These are phyloP conservation scores for Pelodiscus sinensis DNA, from an alignment of 2,113 vertebrate species.

Conservation along the genomic window DNA sequence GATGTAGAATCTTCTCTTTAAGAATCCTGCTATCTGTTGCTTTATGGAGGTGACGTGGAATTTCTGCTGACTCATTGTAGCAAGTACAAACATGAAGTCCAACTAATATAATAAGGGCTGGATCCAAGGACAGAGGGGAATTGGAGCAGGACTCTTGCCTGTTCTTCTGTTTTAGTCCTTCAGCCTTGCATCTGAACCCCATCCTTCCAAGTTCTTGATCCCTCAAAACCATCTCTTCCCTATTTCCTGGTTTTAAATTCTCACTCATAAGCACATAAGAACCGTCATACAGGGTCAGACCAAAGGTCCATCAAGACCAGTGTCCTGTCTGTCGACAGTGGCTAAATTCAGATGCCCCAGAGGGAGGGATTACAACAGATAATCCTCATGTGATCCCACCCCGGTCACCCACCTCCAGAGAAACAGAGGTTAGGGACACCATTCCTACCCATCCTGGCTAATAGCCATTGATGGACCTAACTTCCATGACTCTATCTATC, in stretches of 20 bases:
- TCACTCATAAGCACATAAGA: fast-evolving
- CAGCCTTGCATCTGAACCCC: neutral
- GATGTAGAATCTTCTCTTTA: neutral
- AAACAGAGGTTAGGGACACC: too few species aligned
- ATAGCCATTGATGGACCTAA: too few species aligned
- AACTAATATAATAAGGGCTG: neutral
- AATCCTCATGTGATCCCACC: too few species aligned
- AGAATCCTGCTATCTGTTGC: neutral
- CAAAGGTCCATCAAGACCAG: too few species aligned
- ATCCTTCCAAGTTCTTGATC: neutral
- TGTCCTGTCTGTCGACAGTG: too few species aligned
- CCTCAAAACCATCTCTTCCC: neutral
- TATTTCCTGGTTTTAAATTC: neutral
- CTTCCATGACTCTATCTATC: too few species aligned
- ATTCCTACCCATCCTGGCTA: too few species aligned
- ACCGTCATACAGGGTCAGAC: too few species aligned
- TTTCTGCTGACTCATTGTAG: neutral
- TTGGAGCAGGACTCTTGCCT: neutral
- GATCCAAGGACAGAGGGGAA: neutral
- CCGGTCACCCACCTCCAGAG: too few species aligned
- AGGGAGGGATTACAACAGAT: too few species aligned
- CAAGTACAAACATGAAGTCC: neutral
- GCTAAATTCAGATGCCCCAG: too few species aligned
- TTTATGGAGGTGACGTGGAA: neutral
- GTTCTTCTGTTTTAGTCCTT: neutral